Evolutionary conservation across 2,113 vertebrate species (phyloP).

Genomic region (Microcebus tavaratra): DNA sequence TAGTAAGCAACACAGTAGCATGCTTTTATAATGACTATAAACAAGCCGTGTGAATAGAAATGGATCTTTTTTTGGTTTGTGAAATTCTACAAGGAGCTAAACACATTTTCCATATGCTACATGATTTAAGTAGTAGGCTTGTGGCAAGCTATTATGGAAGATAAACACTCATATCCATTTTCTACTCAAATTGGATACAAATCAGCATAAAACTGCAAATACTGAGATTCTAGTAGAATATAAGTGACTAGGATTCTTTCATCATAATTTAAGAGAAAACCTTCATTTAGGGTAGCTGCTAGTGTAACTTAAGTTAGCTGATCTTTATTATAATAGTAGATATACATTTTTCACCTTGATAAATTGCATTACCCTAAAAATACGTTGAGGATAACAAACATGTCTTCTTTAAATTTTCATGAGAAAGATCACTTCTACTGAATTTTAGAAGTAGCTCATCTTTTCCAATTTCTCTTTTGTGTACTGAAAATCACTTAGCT

Average conservation of each 20-base stretch:
- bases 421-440: slow-evolving; percentile 56
- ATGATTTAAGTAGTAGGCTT: slow-evolving; percentile 12
- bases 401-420: slow-evolving; percentile 37
- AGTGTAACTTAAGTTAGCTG: neutral
- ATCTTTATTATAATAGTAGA: slow-evolving; percentile 12
- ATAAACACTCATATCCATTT: slow-evolving; percentile 48
- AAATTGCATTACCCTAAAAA: slow-evolving; percentile 40
- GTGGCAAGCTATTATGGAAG: slow-evolving; percentile 40
- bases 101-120: slow-evolving; percentile 56
- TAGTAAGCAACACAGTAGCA: slow-evolving; percentile 4
- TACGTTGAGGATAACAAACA: slow-evolving; percentile 23
- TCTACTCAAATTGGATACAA: slow-evolving; percentile 11
- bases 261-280: slow-evolving; percentile 22
- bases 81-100: slow-evolving; percentile 35
- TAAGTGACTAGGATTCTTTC: slow-evolving; percentile 12
- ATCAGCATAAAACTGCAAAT: slow-evolving; percentile 26
- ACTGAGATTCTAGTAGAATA: neutral
- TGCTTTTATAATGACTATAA: slow-evolving; percentile 56
- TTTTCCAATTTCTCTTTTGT: slow-evolving; percentile 72
- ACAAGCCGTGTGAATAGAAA: slow-evolving; percentile 28
- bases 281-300: neutral
- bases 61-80: neutral
- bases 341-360: neutral
- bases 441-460: slow-evolving; percentile 46
- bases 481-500: slow-evolving; percentile 36